Base-by-base conservation (phyloP, 2,797 vertebrate species). In the Dendrocincla fuliginosa region DNA sequence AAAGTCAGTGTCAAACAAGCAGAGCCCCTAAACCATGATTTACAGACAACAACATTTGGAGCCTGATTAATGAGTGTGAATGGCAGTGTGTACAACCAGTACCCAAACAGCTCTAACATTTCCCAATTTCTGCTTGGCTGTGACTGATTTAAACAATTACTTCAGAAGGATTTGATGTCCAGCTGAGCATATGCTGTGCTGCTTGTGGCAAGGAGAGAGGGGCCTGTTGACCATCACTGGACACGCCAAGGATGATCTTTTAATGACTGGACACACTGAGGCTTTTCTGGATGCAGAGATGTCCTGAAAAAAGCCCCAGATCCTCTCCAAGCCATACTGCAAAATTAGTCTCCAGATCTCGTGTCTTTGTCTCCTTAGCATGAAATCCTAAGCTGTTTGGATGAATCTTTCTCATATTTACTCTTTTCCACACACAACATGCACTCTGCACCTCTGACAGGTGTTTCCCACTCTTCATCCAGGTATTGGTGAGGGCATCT, bases 221-320 rank as follows among this genome's bases (percentile, higher is more conserved):
- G 32, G 18, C 44, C 57, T 81, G 53, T 5, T 87, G 94, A 4
- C 73, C 89, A 12, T 52, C 50, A 8, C 0, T n/a, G 76, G 73
- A 8, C 39, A 27, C 0, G 0, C 30, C 53, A 71, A 46, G 49
- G 57, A 19, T 1, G 5, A 11, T 46, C 5, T 64, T 35, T 52
- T 42, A 5, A 23, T n/a, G 64, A 18, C 42, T 16, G 57, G 68
- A 55, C 17, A 9, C 0, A 0, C 0, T 8, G 30, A 82, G 71
- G 35, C 3, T 76, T 9, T 10, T 65, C 24, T 52, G 39, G 60
- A 16, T 37, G 52, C 49, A 53, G 59, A 59, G 30, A 3, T 67
- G 30, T 32, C 33, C 55, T 6, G 25, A 59, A 68, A 71, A 71
- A 71, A 95, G 42, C 44, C 87, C 49, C 84, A 79, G 52, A 70